phyloP scores from a whole-genome alignment of 1,140 invertebrate genomes.

The Heliconius hewitsoni region DNA sequence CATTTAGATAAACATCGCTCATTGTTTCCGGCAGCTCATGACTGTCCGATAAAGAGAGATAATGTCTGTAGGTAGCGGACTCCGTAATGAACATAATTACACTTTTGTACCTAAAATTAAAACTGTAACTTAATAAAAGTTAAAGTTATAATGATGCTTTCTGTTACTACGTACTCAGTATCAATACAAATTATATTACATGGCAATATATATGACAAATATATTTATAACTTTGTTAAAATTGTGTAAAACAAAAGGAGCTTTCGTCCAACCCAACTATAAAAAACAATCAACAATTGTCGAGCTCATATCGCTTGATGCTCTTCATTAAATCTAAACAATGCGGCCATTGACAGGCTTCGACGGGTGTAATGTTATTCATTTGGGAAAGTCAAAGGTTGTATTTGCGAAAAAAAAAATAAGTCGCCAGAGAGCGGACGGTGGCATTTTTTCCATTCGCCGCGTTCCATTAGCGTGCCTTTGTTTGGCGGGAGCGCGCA shows the following conservation, averaged over 20 bases:
- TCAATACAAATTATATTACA: background rate
- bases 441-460: constrained; percentile 81
- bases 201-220: background rate
- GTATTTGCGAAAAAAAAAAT: constrained; percentile 77
- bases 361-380: constrained; percentile 77
- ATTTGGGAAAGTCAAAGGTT: constrained; percentile 80
- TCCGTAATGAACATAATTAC: constrained; percentile 5
- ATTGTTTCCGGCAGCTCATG: constrained; percentile 62
- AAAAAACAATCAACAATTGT: constrained; percentile 37
- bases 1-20: constrained; percentile 72
- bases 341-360: constrained; percentile 69
- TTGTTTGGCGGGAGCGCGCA: constrained; percentile 81
- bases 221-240: background rate
- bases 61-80: constrained; percentile 27
- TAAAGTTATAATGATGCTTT: background rate
- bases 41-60: constrained; percentile 40
- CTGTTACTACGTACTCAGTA: background rate
- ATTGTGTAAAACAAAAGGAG: background rate
- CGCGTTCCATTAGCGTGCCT: constrained; percentile 81
- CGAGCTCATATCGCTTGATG: constrained; percentile 49
- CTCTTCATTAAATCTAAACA: constrained; percentile 76
- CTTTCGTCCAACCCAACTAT: background rate
- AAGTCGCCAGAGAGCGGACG: constrained; percentile 79
- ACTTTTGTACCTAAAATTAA: background rate
- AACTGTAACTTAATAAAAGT: background rate